Evolutionary conservation across 2,113 vertebrate genomes (phyloP), one percentile per base, ranked within the genome.

Genomic region (Rhinolophus sinicus): DNA sequence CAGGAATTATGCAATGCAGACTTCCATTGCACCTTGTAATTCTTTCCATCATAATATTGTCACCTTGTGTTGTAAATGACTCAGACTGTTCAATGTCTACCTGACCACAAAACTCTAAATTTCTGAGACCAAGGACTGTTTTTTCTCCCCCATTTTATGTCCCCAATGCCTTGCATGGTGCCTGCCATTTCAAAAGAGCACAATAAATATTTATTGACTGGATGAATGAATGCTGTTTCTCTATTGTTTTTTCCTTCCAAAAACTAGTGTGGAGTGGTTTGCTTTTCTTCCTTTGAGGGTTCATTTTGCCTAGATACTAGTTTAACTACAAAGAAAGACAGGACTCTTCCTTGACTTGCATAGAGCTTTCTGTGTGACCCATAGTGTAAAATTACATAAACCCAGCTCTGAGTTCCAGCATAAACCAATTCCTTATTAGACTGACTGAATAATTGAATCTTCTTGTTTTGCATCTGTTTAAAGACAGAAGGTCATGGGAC

Each of bases 401-500:
- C 56, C 54, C 60, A 94, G 78, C 72, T 33, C 24, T 9, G 60
- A 44, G 78, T 69, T 97, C 89, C 94, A 95, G 67, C 85, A 88
- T 88, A 88, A 82, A 93, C 85, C 0, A n/a, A 97, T 82, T 97
- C 94, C 86, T 97, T 93, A 95, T 96, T 97, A 97, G 96, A 95
- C 72, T 44, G 88, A 90, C 38, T 88, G 88, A 96, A 94, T 91
- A 96, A 95, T 52, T 93, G 88, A 94, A 94, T 97, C 86, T 95
- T 95, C 97, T 97, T 96, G 77, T 97, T 96, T 97, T 94, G 96
- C 86, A 93, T 97, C 96, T 96, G 94, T 98, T 97, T 97, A 95
- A 96, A 98, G 95, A 97, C 56, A 87, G 72, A 67, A 96, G 97
- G 97, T 97, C 97, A 78, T 86, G 96, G 91, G 91, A 95, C 88